A percentile compares a stretch with the other conserved stretches of the same genome.
phyloP scores from a whole-genome alignment of 2,888 invertebrate genomes.

The Chalcis sispes region DNA sequence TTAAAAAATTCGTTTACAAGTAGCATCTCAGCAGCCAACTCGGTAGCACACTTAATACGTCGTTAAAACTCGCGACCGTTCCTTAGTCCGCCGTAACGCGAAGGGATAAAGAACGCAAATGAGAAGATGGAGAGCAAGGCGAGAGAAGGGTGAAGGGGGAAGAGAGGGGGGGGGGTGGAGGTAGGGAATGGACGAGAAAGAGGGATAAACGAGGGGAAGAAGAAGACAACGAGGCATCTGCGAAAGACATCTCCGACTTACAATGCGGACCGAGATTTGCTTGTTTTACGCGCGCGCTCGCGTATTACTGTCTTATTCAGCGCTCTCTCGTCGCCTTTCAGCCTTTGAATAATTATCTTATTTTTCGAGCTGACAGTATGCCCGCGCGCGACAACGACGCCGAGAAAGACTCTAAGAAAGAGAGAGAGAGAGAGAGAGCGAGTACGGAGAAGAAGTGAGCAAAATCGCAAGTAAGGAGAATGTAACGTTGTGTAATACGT shows the following conservation, averaged over 20 bases:
- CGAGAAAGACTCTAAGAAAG: not conserved
- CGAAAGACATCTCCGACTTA: slow-evolving; percentile 40
- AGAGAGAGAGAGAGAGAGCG: not conserved
- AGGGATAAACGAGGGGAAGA: slow-evolving; percentile 27
- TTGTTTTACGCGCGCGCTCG: slow-evolving; percentile 46
- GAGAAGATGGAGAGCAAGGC: not conserved
- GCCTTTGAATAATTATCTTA: slow-evolving; percentile 56
- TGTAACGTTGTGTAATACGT: slow-evolving; percentile 30
- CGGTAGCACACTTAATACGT: not conserved
- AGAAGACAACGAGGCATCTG: slow-evolving; percentile 42
- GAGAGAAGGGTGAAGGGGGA: slow-evolving; percentile 16
- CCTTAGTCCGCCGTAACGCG: not conserved
- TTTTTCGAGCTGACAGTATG: slow-evolving; percentile 50
- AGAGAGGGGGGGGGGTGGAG: slow-evolving; percentile 17
- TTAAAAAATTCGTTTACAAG: not conserved
- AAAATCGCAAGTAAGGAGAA: not conserved
- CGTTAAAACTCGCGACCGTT: not conserved
- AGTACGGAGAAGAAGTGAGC: slow-evolving; percentile 17
- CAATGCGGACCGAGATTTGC: slow-evolving; percentile 47
- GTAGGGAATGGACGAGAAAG: not conserved
- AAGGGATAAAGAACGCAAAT: not conserved
- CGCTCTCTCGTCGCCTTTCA: slow-evolving; percentile 38
- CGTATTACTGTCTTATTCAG: slow-evolving; percentile 56
- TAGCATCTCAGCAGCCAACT: not conserved
- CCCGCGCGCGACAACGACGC: not conserved